Base-by-base conservation (phyloP, 2,797 vertebrate genomes). In the Gallinago stenura region DNA sequence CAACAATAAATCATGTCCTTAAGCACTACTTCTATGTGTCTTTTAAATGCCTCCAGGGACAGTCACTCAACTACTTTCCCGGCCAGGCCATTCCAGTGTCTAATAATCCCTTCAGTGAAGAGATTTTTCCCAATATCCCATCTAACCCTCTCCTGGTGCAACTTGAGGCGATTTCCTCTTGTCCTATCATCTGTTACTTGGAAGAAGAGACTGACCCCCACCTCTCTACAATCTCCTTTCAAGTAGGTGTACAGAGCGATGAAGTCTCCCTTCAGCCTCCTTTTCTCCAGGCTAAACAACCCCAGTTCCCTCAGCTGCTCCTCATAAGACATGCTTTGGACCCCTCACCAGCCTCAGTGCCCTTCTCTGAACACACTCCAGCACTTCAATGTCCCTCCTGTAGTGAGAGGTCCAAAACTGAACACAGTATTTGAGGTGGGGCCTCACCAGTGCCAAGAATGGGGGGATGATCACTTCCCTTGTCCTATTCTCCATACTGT, bases 391-490 rank as follows among this genome's bases (percentile, higher is more conserved):
- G 33, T 15, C 37, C 31, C n/a, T 58, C 18, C 25, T 50, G 14
- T 25, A 26, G 35, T 51, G 45, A 45, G 53, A 13, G 25, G 7
- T 18, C 35, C 43, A 58, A 43, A 35, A 37, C 33, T 25, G 35
- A 18, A 37, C 58, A 46, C n/a, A 41, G 6, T 7, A n/a, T 11
- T 80, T 4, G 0, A 89, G 30, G 9, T 41, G 64, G 0, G 0
- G 15, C 41, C 45, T 53, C 57, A 45, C 11, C 24, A 56, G 20
- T 30, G 37, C 16, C 2, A 0, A 68, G 43, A 39, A 33, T 62
- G 65, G n/a, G 41, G 45, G 37, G 3, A 48, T 11, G 6, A 54
- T 50, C 51, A 43, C 70, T 45, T 43, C 43, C 35, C 57, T 73
- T 5, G 4, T 77, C 51, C 45, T 89, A 62, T 9, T 78, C 45